phyloP scores from a whole-genome alignment of 92 coral and sea anemone species.

The Porites evermanni region DNA sequence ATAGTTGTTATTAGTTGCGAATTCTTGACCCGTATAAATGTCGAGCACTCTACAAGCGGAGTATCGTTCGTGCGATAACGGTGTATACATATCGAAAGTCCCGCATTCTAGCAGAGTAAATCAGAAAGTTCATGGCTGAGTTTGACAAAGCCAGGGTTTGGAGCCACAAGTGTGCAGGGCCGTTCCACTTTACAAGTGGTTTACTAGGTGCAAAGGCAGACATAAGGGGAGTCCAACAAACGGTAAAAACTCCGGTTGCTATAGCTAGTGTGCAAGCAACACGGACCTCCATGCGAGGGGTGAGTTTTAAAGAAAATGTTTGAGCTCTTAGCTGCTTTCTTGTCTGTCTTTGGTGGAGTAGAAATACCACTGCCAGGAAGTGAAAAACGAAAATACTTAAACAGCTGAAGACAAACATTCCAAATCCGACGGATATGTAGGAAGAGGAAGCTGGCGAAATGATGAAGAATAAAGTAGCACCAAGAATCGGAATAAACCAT shows the following conservation, averaged over 20 bases:
- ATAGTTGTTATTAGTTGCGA: too few species aligned
- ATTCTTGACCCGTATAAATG: too few species aligned
- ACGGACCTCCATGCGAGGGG: constrained; percentile 39
- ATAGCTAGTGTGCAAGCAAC: constrained; percentile 41
- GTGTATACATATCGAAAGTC: too few species aligned
- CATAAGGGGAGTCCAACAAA: constrained; percentile 31
- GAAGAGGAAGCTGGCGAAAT: too few species aligned
- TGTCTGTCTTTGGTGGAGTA: too few species aligned
- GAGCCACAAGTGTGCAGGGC: constrained; percentile 49
- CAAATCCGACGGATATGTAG: too few species aligned
- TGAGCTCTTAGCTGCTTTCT: background rate
- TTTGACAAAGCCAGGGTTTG: constrained; percentile 38
- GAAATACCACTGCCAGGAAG: too few species aligned
- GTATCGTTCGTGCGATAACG: too few species aligned
- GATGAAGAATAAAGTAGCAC: too few species aligned
- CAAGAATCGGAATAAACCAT: too few species aligned
- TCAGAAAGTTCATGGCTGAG: constrained; percentile 25
- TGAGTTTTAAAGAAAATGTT: constrained; percentile 1
- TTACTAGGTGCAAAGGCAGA: background rate
- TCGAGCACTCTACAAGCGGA: too few species aligned
- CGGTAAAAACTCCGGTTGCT: constrained; percentile 17
- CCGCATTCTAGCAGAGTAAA: constrained; percentile 22
- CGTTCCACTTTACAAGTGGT: background rate
- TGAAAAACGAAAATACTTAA: too few species aligned
- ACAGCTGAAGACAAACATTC: background rate